Evolutionary conservation across 2,113 vertebrate genomes (phyloP).

Genomic region (Corydoras maculifer): DNA sequence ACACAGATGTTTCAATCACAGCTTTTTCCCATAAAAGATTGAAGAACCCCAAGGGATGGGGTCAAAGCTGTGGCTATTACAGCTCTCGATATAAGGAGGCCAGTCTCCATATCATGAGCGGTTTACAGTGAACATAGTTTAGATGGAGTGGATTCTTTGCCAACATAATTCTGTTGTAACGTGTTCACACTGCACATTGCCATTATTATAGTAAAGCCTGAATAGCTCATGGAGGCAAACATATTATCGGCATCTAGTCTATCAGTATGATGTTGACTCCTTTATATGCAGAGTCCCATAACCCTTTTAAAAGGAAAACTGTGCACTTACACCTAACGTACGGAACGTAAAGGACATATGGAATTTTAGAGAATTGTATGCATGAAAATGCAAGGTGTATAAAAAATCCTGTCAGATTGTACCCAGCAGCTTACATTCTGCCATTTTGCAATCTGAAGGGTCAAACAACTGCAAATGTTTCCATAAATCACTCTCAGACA

Average conservation of each 20-base stretch:
- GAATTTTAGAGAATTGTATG: background rate
- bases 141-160: constrained; percentile 34
- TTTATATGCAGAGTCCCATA: background rate
- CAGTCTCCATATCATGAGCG: constrained; percentile 64
- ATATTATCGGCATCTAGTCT: background rate
- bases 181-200: background rate
- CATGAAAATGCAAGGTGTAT: constrained; percentile 1
- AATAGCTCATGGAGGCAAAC: background rate
- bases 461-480: constrained; percentile 34
- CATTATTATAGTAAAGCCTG: background rate
- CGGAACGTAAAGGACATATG: background rate
- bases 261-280: background rate
- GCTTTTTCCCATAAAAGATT: constrained; percentile 73
- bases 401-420: background rate
- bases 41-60: constrained; percentile 68
- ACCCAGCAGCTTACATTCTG: constrained; percentile 2
- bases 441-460: constrained; percentile 18
- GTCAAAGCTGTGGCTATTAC: constrained; percentile 55
- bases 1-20: constrained; percentile 67
- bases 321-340: background rate
- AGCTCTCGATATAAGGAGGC: constrained; percentile 47
- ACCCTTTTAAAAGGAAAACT: background rate
- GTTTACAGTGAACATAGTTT: constrained; percentile 55
- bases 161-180: constrained; percentile 24
- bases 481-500: constrained; percentile 40